Base-by-base conservation (phyloP, 30 jellyfish, hydroid and myxozoan genomes). In the Turritopsis rubra region DNA sequence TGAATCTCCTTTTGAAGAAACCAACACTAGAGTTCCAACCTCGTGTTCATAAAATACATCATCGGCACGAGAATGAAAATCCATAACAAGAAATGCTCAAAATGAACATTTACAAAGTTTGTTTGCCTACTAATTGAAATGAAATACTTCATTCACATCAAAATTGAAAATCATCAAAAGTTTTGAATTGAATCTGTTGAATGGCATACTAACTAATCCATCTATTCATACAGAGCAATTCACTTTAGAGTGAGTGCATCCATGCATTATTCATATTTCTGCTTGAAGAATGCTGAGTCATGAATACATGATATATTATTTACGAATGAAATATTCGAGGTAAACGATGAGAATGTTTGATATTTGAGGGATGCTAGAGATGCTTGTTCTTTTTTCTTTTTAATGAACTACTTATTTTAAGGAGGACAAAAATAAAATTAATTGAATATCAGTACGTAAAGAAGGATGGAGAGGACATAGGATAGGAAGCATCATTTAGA, bases 21-120 rank as follows among this genome's bases (percentile, higher is more conserved):
- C 31, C 77, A 68, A 23, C 28, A 68, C 77, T 68, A 68, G 9
- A 68, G 77, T 68, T n/a, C 19, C 77, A 68, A 68, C 77, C 19
- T 68, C 77, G 77, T 19, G 77, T 27, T 68, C 77, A 1, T 68
- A 68, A 68, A n/a, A 68, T 8, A n/a, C 77, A 27, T 68, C 77
- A 1, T 68, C 31, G 31, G 77, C 8, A 68, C 30, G 77, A 68
- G 8, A 22, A 27, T 68, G 28, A n/a, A 68, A 68, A 8, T 68
- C 77, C 77, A 68, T 68, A 23, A 27, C 77, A 68, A 41, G 60
- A 13, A 41, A 41, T 5, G 13, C 5, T 41, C 9, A 41, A 41
- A 41, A 13, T 68, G 77, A 68, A 68, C 19, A 68, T 68, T 68
- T 68, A 68, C 30, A 23, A 68, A 68, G 21, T 41, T 41, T 41